Base-by-base conservation (phyloP, 2,113 vertebrate genomes). In the Corythornis vintsioides region DNA sequence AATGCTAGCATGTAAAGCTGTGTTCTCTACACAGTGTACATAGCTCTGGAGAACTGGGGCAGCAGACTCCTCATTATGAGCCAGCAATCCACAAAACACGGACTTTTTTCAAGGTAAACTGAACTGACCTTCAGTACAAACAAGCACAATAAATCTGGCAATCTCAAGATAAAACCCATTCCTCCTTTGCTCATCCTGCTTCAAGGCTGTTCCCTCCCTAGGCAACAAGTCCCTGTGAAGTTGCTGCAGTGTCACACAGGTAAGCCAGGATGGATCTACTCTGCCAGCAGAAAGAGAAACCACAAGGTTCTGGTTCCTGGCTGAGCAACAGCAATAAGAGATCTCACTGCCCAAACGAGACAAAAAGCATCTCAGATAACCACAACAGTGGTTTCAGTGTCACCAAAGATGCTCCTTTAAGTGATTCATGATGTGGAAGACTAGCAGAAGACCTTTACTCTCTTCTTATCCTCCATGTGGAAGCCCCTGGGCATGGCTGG, bases 281-380 rank as follows among this genome's bases (percentile, higher is more conserved):
- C 33, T 69, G 28, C 70, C 47, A 72, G 1, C 3, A n/a, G 33
- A 63, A 83, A 71, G 35, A 47, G 42, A 53, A 66, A 22, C 24
- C 42, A 57, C 2, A 2, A 63, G 43, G 33, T 52, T 52, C 65
- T 52, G 42, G 18, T 3, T 75, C 43, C 42, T 78, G 57, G n/a
- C 57, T 21, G 45, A 66, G 56, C 13, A 6, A 15, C 0, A 0
- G 7, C 48, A 38, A 6, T 14, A 5, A 14, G 35, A 42, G 38
- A 33, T 59, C 15, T 9, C 3, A 1, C 35, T 69, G 65, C 52
- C 19, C 29, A 70, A 63, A 75, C 3, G 47, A 35, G 35, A 24
- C n/a, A 17, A 29, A 72, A 81, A 74, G 3, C 38, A 13, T 7
- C 70, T 63, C 56, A 55, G n/a, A 18, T 5, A 60, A 2, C 20